phyloP scores from a whole-genome alignment of 2,113 vertebrate genomes.

The Tor tambroides region DNA sequence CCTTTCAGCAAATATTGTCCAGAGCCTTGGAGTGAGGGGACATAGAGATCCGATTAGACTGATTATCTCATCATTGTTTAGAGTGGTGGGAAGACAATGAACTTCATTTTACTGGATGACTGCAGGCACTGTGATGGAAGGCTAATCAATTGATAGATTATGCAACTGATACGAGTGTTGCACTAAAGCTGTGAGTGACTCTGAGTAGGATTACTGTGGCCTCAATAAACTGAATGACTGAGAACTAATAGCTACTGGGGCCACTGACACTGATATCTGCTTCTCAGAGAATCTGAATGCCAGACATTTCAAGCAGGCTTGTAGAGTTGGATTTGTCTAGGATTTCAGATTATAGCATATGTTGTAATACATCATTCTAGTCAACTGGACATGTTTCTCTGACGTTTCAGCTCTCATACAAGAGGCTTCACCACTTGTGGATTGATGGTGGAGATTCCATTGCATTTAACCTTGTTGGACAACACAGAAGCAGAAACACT shows the following conservation, averaged over 20 bases:
- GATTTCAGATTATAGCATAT: slow-evolving; percentile 14
- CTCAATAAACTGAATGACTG: slow-evolving; percentile 36
- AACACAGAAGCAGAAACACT: neutral
- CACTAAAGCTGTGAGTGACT: slow-evolving; percentile 55
- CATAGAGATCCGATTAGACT: slow-evolving; percentile 59
- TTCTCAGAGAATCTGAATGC: slow-evolving; percentile 20
- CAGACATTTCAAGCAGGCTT: neutral
- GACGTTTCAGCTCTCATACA: neutral
- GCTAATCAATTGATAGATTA: slow-evolving; percentile 75
- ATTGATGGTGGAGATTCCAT: neutral
- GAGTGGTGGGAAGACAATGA: slow-evolving; percentile 62
- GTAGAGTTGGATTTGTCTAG: slow-evolving; percentile 9
- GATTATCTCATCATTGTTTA: slow-evolving; percentile 66
- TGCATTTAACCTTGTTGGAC: neutral
- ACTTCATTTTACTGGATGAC: slow-evolving; percentile 71
- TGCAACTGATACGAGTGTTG: slow-evolving; percentile 66
- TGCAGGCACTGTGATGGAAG: slow-evolving; percentile 60
- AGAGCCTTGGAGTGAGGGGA: slow-evolving; percentile 52
- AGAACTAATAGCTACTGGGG: slow-evolving; percentile 27
- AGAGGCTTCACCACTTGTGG: neutral
- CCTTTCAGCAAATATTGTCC: slow-evolving; percentile 53
- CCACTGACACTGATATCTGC: slow-evolving; percentile 22
- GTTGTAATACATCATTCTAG: slow-evolving; percentile 13
- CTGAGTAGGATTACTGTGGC: slow-evolving; percentile 56
- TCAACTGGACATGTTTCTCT: slow-evolving; percentile 14